These are phyloP conservation scores for Plebejus melissa DNA, from an alignment of 2,888 invertebrate genomes.

Conservation along the genomic window DNA sequence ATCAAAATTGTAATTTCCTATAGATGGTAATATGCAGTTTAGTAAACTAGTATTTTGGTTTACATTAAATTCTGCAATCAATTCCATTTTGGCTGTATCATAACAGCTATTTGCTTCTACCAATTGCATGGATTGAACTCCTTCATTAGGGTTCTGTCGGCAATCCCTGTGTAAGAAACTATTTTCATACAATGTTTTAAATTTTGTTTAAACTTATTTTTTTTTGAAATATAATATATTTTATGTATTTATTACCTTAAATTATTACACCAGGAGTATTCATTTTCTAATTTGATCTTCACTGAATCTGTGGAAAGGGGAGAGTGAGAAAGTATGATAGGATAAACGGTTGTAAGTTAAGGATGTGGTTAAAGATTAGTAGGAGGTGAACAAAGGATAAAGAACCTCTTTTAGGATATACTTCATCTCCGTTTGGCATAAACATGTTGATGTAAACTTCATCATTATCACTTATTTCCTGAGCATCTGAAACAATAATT, in stretches of 20 bases:
- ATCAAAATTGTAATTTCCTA: conserved; percentile 63
- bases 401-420: conserved; percentile 50
- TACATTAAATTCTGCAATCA: conserved; percentile 66
- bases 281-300: conserved; percentile 29
- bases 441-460: conserved; percentile 62
- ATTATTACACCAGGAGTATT: not conserved
- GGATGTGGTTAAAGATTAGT: not conserved
- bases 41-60: conserved; percentile 56
- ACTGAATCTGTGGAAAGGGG: conserved; percentile 31
- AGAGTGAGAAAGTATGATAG: conserved; percentile 36
- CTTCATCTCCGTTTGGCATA: conserved; percentile 40
- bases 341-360: not conserved
- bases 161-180: conserved; percentile 32
- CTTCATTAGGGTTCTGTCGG: conserved; percentile 52
- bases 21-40: conserved; percentile 69
- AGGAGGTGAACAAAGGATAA: conserved; percentile 24
- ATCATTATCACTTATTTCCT: conserved; percentile 60
- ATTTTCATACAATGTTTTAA: not conserved
- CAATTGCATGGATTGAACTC: conserved; percentile 67
- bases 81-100: conserved; percentile 49
- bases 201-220: not conserved
- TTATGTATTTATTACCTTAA: not conserved
- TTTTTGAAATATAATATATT: not conserved
- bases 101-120: conserved; percentile 52
- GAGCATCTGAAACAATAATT: conserved; percentile 47